A percentile compares a stretch with the other conserved stretches of the same genome.
Conservation (phyloP, 2,888 invertebrate species). For the Eurois occulta region DNA sequence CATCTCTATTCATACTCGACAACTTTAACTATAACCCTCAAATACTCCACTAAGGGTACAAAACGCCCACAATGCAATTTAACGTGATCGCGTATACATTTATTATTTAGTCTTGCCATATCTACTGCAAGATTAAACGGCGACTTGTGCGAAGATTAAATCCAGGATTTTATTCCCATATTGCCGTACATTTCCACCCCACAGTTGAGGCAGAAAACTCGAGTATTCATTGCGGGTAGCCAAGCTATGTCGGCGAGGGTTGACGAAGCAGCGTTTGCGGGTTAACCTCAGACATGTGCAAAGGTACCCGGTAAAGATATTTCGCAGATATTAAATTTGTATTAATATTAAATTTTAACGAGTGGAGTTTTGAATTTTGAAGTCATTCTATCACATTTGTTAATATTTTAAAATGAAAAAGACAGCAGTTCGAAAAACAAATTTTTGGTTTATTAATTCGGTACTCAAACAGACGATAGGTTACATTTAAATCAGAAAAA, state of each 20-base stretch:
- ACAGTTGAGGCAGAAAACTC: conserved; percentile 86
- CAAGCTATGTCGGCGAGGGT: conserved; percentile 79
- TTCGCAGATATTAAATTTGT: conserved; percentile 48
- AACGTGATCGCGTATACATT: conserved; percentile 86
- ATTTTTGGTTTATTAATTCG: neutral
- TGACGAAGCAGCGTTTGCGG: conserved; percentile 72
- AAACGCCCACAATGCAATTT: conserved; percentile 82
- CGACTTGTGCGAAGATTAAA: conserved; percentile 88
- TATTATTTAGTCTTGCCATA: conserved; percentile 88
- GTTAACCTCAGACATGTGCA: conserved; percentile 61
- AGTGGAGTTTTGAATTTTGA: neutral
- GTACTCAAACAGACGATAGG: neutral
- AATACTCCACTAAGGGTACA: conserved; percentile 59
- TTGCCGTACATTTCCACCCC: conserved; percentile 86
- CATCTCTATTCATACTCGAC: conserved; percentile 31
- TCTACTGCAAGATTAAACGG: conserved; percentile 88
- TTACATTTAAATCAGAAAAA: neutral
- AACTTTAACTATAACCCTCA: conserved; percentile 56
- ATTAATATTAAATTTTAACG: conserved; percentile 25
- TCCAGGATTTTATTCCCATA: conserved; percentile 89
- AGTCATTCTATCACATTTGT: neutral
- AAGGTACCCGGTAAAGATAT: conserved; percentile 38
- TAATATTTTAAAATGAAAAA: neutral
- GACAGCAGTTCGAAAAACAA: neutral
- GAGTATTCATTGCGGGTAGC: conserved; percentile 89